Percentiles rank a stretch among this genome's conserved stretches.
phyloP scores from a whole-genome alignment of 2,888 invertebrate species.

The Chymomyza procnemis region DNA sequence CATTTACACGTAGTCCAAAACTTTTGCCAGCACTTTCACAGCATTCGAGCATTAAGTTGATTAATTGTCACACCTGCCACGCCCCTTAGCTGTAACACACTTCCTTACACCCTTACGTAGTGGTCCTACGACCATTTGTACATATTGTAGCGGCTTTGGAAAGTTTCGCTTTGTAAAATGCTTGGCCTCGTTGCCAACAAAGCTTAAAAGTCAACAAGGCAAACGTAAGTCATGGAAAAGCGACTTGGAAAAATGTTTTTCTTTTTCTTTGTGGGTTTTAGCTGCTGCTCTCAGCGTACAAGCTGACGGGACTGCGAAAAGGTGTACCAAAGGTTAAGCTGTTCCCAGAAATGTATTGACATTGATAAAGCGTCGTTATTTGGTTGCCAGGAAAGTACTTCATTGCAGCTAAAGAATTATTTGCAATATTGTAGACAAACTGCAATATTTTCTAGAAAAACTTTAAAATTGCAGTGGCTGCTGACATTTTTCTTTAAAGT shows the following conservation, averaged over 20 bases:
- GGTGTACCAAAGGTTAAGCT: neutral
- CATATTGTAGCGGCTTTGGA: neutral
- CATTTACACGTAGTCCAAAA: neutral
- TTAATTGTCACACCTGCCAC: neutral
- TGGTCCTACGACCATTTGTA: neutral
- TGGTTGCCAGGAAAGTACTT: neutral
- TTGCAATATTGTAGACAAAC: neutral
- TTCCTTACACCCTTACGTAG: neutral
- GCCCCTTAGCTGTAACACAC: neutral
- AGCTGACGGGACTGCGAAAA: neutral
- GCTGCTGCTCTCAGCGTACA: neutral
- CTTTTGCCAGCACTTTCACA: neutral
- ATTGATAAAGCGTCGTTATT: neutral
- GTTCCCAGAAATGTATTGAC: neutral
- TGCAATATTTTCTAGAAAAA: neutral
- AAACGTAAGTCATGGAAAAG: neutral
- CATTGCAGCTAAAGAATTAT: neutral
- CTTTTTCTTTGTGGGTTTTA: neutral
- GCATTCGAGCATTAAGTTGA: neutral
- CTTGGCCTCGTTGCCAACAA: neutral
- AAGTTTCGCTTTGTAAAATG: neutral
- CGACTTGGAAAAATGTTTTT: neutral
- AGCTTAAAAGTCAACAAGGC: slow-evolving; percentile 1
- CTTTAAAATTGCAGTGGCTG: neutral
- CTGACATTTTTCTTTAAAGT: neutral